phyloP scores from a whole-genome alignment of 2,113 vertebrate species.

The Dromas ardeola region DNA sequence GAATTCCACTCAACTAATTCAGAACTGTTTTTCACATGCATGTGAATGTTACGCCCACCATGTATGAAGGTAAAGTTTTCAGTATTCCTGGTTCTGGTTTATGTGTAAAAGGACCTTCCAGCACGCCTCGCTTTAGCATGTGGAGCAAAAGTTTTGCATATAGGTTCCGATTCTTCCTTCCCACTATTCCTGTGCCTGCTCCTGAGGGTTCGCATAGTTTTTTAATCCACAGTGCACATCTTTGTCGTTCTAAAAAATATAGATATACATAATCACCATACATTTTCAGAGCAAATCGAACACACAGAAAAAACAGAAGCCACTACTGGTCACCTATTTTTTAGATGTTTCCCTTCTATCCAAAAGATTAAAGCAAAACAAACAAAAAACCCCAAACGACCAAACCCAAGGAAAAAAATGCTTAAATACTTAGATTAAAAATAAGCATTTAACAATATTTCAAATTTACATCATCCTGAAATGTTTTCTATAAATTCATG shows the following conservation, averaged over 20 bases:
- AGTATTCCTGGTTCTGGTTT: constrained; percentile 86
- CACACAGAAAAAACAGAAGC: background rate
- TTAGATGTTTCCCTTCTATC: background rate
- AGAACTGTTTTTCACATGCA: background rate
- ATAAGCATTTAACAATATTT: background rate
- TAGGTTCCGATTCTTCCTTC: constrained; percentile 87
- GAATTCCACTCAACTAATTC: background rate
- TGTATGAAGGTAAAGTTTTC: constrained; percentile 86
- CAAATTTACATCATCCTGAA: background rate
- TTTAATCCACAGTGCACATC: constrained; percentile 91
- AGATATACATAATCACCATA: background rate
- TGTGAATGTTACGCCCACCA: constrained; percentile 76
- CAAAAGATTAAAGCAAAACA: background rate
- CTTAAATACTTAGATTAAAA: background rate
- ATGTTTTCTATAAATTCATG: background rate
- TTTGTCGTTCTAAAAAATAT: constrained; percentile 80
- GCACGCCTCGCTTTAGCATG: constrained; percentile 86
- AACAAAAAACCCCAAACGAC: background rate
- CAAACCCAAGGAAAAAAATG: rapidly evolving
- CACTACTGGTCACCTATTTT: background rate
- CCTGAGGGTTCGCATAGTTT: constrained; percentile 88
- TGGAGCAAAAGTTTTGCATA: constrained; percentile 87
- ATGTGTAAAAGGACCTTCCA: constrained; percentile 86
- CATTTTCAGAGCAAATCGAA: background rate
- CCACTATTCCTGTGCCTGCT: constrained; percentile 76